These are phyloP conservation scores for Tetropium fuscum DNA, from an alignment of 2,888 invertebrate species.

Conservation along the genomic window DNA sequence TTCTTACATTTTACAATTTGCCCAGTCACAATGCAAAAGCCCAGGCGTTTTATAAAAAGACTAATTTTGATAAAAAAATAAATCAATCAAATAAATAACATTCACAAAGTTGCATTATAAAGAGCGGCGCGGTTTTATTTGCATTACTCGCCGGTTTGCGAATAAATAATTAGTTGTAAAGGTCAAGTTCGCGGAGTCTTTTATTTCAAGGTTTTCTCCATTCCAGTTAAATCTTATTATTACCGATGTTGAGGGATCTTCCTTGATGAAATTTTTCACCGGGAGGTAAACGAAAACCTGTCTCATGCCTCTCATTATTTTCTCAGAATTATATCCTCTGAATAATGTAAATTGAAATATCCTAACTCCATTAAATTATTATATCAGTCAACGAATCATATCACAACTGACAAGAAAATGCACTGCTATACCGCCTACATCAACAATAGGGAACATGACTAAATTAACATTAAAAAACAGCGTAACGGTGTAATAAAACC, in stretches of 20 bases:
- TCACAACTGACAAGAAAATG: too few relatives aligned
- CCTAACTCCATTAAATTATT: too few relatives aligned
- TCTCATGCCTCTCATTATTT: conserved; percentile 10
- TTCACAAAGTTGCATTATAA: conserved; percentile 11
- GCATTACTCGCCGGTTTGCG: conserved; percentile 7
- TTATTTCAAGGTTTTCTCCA: conserved; percentile 21
- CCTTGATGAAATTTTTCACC: conserved; percentile 9
- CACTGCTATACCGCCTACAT: too few relatives aligned
- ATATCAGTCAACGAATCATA: too few relatives aligned
- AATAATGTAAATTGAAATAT: too few relatives aligned
- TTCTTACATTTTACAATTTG: too few relatives aligned
- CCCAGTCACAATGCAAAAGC: too few relatives aligned
- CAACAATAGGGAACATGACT: too few relatives aligned
- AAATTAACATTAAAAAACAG: too few relatives aligned
- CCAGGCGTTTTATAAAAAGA: too few relatives aligned
- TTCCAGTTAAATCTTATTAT: conserved; percentile 18
- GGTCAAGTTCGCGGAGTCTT: conserved; percentile 19
- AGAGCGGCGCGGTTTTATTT: conserved; percentile 9
- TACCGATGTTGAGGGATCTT: conserved; percentile 12
- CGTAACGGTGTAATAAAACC: too few relatives aligned
- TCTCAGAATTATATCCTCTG: neutral
- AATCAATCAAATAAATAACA: neutral
- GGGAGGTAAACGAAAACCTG: conserved; percentile 1
- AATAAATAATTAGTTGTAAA: conserved; percentile 23
- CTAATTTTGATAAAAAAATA: too few relatives aligned